Percentiles rank a stretch among this genome's conserved stretches.
Evolutionary conservation across 2,113 vertebrate species (phyloP).

Genomic region (human (Homo sapiens)): DNA sequence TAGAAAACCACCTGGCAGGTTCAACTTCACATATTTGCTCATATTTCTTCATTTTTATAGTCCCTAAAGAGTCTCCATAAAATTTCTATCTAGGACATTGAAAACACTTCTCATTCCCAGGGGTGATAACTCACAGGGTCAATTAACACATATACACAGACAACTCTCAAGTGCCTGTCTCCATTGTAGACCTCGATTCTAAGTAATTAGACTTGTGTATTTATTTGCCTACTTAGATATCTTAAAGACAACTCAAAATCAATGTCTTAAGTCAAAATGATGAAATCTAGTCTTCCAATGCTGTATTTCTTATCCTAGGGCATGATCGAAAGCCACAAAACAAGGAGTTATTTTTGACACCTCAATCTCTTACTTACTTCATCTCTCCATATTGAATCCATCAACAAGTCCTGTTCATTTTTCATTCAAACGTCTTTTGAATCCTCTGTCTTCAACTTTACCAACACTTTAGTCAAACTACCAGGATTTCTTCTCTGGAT

Average conservation of each 20-base stretch:
- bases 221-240: slow-evolving; percentile 26
- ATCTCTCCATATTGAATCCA: not conserved
- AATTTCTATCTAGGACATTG: not conserved
- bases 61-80: not conserved
- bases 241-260: not conserved
- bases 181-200: not conserved
- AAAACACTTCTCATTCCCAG: slow-evolving; percentile 17
- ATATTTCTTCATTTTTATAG: slow-evolving; percentile 23
- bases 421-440: not conserved
- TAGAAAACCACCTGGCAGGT: not conserved
- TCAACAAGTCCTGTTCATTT: not conserved
- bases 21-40: not conserved
- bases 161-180: not conserved
- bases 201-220: not conserved
- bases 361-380: not conserved
- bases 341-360: not conserved
- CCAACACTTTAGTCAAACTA: not conserved
- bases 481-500: not conserved
- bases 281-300: not conserved
- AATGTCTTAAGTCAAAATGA: not conserved
- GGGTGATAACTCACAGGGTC: slow-evolving; percentile 21
- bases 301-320: not conserved
- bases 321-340: not conserved
- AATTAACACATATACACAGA: not conserved
- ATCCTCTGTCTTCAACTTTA: not conserved